These are phyloP conservation scores for Catostomus latipinnis DNA, from an alignment of 2,797 vertebrate genomes.

Conservation along the genomic window DNA sequence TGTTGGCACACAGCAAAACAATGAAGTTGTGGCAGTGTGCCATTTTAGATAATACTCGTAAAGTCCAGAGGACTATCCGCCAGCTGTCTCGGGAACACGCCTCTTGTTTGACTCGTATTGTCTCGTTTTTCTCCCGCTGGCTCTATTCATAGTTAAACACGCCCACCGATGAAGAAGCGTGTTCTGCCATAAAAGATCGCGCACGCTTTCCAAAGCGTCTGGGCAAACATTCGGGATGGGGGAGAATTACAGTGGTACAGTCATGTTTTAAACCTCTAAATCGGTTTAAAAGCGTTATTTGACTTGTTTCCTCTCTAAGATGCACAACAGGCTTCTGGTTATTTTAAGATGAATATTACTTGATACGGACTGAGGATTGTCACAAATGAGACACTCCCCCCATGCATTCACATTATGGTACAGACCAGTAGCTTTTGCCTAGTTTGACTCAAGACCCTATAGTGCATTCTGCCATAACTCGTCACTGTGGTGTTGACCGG, in stretches of 20 bases:
- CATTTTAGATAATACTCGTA: slow-evolving; percentile 50
- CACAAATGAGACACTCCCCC: neutral
- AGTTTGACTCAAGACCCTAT: slow-evolving; percentile 35
- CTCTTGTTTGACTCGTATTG: slow-evolving; percentile 59
- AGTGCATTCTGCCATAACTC: slow-evolving; percentile 18
- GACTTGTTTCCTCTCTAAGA: rapidly evolving
- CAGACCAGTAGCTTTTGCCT: slow-evolving; percentile 70
- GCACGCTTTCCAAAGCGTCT: slow-evolving; percentile 17
- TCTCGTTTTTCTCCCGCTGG: slow-evolving; percentile 61
- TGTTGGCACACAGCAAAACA: slow-evolving; percentile 17
- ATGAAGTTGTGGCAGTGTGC: slow-evolving; percentile 17
- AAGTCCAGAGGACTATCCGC: slow-evolving; percentile 43
- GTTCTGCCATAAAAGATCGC: slow-evolving; percentile 62
- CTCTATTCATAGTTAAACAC: slow-evolving; percentile 41
- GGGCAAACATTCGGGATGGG: slow-evolving; percentile 17
- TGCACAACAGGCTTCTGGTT: neutral
- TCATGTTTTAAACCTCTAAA: neutral
- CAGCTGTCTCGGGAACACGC: slow-evolving; percentile 71
- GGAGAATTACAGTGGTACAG: neutral
- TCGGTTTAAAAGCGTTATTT: neutral
- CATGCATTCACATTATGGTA: slow-evolving; percentile 50
- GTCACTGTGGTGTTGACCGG: slow-evolving; percentile 24
- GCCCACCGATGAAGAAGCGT: slow-evolving; percentile 57
- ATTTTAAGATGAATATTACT: neutral
- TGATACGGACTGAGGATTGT: neutral